Percentiles rank a stretch among this genome's conserved stretches.
phyloP scores from a whole-genome alignment of 2,113 vertebrate genomes.

The Picathartes gymnocephalus region DNA sequence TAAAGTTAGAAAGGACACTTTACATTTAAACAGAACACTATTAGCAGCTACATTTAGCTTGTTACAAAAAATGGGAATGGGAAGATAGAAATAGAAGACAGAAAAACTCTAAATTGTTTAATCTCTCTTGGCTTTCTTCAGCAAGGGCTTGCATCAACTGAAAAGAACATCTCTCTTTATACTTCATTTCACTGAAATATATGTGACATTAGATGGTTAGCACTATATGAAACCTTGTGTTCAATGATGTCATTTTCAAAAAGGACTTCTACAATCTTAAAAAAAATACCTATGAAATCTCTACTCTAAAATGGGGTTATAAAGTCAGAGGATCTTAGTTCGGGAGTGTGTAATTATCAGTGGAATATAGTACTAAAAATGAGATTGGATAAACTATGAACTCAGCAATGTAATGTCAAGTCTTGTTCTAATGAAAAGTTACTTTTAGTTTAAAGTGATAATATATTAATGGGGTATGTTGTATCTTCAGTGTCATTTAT shows the following conservation, averaged over 20 bases:
- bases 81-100: neutral
- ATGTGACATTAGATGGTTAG: neutral
- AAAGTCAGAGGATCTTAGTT: neutral
- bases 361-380: neutral
- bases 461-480: neutral
- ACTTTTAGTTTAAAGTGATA: neutral
- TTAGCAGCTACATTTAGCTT: neutral
- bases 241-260: neutral
- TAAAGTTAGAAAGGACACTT: neutral
- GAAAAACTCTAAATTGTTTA: neutral
- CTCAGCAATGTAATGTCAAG: neutral
- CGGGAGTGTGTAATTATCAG: neutral
- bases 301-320: neutral
- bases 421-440: neutral
- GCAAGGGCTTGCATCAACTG: neutral
- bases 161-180: neutral
- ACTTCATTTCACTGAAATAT: neutral
- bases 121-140: neutral
- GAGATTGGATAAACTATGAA: neutral
- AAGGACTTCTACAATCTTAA: neutral
- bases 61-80: neutral
- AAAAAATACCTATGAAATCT: neutral
- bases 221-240: neutral
- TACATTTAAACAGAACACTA: neutral
- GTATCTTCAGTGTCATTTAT: neutral